Base-by-base conservation (phyloP, 2,113 vertebrate genomes). In the Lophochroa leadbeateri region DNA sequence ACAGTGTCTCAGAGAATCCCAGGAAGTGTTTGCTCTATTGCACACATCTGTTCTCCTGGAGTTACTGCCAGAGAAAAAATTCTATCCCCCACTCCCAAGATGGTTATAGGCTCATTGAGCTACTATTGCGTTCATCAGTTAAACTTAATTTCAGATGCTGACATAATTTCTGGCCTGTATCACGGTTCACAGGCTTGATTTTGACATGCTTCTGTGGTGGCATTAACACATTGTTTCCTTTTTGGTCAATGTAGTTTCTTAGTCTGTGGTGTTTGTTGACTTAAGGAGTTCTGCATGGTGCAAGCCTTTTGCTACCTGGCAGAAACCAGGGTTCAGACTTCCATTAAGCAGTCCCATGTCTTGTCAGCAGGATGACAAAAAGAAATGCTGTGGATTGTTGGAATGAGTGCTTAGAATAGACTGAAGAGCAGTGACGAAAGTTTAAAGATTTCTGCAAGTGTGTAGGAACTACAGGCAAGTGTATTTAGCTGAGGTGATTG, bases 51-150 rank as follows among this genome's bases (percentile, higher is more conserved):
- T 83, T 83, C 17, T 72, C 14, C 64, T 76, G 47, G 13, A 64
- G 23, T 44, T 80, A 46, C 13, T 47, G 37, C 14, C 47, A 82
- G 17, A 24, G n/a, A 70, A 90, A 76, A 72, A 46, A 65, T 41
- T 18, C 24, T 4, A 0, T 37, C 15, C 16, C 4, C 6, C 5
- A 6, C 8, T 69, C 37, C 29, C 46, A 57, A n/a, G 21, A 52
- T 52, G 35, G 24, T 46, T 80, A 31, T 50, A 82, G 41, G 5
- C 33, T 92, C n/a, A 47, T 52, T 80, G 37, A 74, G 29, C 16
- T 77, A 39, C 43, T 47, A 7, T 41, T 33, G 69, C 44, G 16
- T 81, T 91, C 18, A 74, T 52, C 58, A 58, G 19, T 89, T 78
- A 74, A 83, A 67, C 31, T 9, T 77, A 29, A 65, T 81, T 92